These are phyloP conservation scores for Cephus rjabovi DNA, from an alignment of 2,888 invertebrate genomes.

Conservation along the genomic window DNA sequence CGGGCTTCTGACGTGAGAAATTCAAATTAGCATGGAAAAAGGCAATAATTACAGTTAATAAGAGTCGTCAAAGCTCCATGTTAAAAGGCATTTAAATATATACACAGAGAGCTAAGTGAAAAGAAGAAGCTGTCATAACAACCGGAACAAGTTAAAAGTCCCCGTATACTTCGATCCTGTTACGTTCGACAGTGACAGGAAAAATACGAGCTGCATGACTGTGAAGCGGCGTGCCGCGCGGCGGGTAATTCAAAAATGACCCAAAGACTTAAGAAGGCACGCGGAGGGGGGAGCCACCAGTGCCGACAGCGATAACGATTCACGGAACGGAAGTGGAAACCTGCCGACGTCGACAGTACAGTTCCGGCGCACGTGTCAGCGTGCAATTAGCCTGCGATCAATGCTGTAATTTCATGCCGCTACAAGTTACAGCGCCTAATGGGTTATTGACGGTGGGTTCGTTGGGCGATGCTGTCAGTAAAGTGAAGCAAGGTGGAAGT, in stretches of 20 bases:
- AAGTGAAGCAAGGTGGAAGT: not conserved
- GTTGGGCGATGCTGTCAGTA: not conserved
- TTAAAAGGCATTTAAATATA: not conserved
- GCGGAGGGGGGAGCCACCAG: not conserved
- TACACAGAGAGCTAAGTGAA: not conserved
- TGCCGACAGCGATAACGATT: not conserved
- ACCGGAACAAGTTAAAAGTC: not conserved
- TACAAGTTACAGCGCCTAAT: not conserved
- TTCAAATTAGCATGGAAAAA: not conserved
- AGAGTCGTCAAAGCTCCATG: not conserved
- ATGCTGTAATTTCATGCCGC: not conserved
- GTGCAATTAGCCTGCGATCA: not conserved
- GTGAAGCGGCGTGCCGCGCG: not conserved
- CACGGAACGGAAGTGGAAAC: not conserved
- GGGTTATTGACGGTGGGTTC: not conserved
- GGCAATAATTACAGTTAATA: not conserved
- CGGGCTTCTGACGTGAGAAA: not conserved
- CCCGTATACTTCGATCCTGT: not conserved
- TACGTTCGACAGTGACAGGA: not conserved
- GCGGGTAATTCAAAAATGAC: not conserved
- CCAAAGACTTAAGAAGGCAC: not conserved
- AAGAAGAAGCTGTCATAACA: not conserved
- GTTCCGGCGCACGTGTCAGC: not conserved
- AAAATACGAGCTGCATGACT: not conserved
- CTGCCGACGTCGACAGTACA: not conserved